Base-by-base conservation (phyloP, 2,797 vertebrate species). In the Discoglossus pictus region DNA sequence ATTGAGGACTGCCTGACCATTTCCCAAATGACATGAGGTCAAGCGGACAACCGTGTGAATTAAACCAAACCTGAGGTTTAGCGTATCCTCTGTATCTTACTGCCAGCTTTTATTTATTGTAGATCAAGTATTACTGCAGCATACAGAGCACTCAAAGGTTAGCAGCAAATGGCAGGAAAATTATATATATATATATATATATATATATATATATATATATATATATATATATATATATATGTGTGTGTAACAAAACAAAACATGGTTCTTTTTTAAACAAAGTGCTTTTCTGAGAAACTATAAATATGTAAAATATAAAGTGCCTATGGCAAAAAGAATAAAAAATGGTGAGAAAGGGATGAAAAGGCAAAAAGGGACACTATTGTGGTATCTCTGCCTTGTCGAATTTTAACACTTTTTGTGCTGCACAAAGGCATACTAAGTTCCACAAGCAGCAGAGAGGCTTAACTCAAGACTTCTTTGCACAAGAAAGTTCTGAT, bases 141-240 rank as follows among this genome's bases (percentile, higher is more conserved):
- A 93, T 94, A 97, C 95, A 94, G 90, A 94, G 92, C 86, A 96
- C 93, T 92, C 93, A 93, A 90, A 87, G 89, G 90, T 94, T 98
- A 98, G 96, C 96, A 98, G 96, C 96, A 98, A 96, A 95, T 96
- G 93, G 94, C 94, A 97, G 93, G 88, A 93, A 91, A 88, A 85
- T 87, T 86, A 92, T 87, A 92, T 38, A 18, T 34, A 46, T 65
- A 35, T 46, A 36, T 18, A 36, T 62, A 17, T 67, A 68, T 34
- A 46, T 65, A 35, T 46, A 36, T 18, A 36, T 62, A 17, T 67
- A 68, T n/a, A n/a, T 31, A 31, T 31, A 31, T 31, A 31, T 31
- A 31, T 31, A 31, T 31, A 4, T 31, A 31, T 8, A 8, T 31
- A 31, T n/a, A n/a, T n/a, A n/a, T n/a, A n/a, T n/a, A n/a, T n/a